Conservation (phyloP, 2,888 invertebrate species). For the Tenthredo mesomela region DNA sequence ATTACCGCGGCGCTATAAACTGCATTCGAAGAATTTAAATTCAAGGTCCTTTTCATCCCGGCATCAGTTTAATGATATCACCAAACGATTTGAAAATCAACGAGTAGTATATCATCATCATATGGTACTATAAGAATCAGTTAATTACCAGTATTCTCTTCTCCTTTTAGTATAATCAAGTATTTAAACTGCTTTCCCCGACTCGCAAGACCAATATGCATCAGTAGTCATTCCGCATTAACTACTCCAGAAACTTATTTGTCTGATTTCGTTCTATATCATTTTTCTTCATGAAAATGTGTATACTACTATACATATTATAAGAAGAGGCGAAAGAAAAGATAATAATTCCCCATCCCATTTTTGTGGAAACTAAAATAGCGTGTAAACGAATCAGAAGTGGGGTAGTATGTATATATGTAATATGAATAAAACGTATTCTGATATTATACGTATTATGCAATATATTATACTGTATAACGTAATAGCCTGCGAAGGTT, state of each 20-base stretch:
- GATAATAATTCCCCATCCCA: too few relatives aligned
- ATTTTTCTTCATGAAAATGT: too few relatives aligned
- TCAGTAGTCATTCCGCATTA: too few relatives aligned
- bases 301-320: too few relatives aligned
- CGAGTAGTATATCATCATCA: background rate
- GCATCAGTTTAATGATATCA: background rate
- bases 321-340: too few relatives aligned
- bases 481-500: background rate
- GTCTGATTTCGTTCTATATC: too few relatives aligned
- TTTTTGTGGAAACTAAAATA: too few relatives aligned
- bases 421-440: background rate
- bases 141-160: background rate
- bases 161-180: background rate
- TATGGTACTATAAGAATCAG: too few relatives aligned
- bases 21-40: background rate
- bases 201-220: too few relatives aligned
- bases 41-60: background rate
- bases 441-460: background rate
- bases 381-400: background rate
- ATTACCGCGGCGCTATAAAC: background rate
- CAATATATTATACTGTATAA: background rate
- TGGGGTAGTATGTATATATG: too few relatives aligned
- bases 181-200: background rate
- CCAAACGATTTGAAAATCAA: background rate
- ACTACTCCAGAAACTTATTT: too few relatives aligned